Base-by-base conservation (phyloP, 2,113 vertebrate species). In the Oenanthe oenanthe region DNA sequence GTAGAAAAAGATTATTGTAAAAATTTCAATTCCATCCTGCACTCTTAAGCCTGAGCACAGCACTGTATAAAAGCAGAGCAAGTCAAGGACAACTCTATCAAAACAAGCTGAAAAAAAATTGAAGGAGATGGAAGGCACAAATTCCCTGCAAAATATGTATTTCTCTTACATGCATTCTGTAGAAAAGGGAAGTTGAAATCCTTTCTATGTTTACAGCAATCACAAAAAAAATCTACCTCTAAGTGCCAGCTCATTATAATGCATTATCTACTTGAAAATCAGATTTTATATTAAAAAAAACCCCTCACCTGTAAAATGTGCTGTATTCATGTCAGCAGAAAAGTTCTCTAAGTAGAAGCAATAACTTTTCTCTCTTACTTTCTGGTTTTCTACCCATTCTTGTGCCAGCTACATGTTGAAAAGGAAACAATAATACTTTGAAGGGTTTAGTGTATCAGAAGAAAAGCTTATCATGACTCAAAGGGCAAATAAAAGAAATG, bases 371-470 rank as follows among this genome's bases (percentile, higher is more conserved):
- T 95, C 96, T 81, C 80, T 97, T 26, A 36, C 38, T 57, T 28
- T 92, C 77, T 96, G 97, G 71, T 96, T 97, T 65, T 92, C 97
- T 34, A 85, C 8, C 98, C 98, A 98, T 21, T 98, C 98, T 70
- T 98, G 97, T 14, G 96, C 97, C 82, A 98, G 85, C 98, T 98
- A 88, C 4, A n/a, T 34, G 60, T 89, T 63, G 47, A 67, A 91
- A 95, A 88, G 85, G 67, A 81, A 85, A 57, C 57, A 80, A 86
- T 86, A 88, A 79, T 40, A 94, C 79, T 84, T 51, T 67, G 29
- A 82, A 87, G 58, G 45, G 22, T 40, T 71, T 43, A 13, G 13
- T 18, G 21, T 36, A 76, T 80, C 10, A 93, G 22, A 79, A 83
- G 28, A 53, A 75, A 12, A 94, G n/a, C n/a, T 45, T 66, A 45